These are phyloP conservation scores for Corythucha ciliata DNA, from an alignment of 2,888 invertebrate species.

Conservation along the genomic window DNA sequence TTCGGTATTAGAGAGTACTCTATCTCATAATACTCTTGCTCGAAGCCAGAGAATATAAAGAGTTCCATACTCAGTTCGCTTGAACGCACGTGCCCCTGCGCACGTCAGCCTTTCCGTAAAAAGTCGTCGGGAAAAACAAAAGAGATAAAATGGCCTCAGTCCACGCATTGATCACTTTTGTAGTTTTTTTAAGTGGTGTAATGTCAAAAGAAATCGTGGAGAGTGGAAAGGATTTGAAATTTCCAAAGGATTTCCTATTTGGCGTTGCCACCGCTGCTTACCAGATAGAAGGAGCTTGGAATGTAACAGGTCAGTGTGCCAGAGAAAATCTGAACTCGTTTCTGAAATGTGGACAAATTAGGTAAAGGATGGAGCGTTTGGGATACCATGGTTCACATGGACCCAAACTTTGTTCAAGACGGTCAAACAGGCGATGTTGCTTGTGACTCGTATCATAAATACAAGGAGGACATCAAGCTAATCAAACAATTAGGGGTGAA, in stretches of 20 bases:
- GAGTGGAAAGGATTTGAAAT: not conserved
- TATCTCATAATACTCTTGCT: too few species aligned
- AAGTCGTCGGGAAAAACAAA: too few species aligned
- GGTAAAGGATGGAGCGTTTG: conserved; percentile 56
- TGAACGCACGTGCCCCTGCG: too few species aligned
- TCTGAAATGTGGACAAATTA: conserved; percentile 35
- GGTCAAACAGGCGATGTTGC: conserved; percentile 52
- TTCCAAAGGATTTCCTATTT: conserved; percentile 45
- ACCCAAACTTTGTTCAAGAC: conserved; percentile 48
- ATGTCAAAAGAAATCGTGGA: too few species aligned
- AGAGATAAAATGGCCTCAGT: too few species aligned
- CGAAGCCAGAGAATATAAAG: too few species aligned
- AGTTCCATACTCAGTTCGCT: too few species aligned
- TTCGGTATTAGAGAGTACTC: too few species aligned
- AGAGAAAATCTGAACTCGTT: too few species aligned
- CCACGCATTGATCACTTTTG: too few species aligned
- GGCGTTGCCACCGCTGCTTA: conserved; percentile 52
- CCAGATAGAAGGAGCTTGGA: conserved; percentile 48
- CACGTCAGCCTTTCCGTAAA: too few species aligned
- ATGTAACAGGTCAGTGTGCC: conserved; percentile 45
- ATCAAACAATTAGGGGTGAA: conserved; percentile 48
- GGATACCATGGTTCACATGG: conserved; percentile 53
- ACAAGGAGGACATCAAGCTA: conserved; percentile 50
- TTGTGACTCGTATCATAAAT: conserved; percentile 55
- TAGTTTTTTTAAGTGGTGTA: too few species aligned